Evolutionary conservation across 1,140 invertebrate genomes (phyloP).

Genomic region (Drosophila bocki): DNA sequence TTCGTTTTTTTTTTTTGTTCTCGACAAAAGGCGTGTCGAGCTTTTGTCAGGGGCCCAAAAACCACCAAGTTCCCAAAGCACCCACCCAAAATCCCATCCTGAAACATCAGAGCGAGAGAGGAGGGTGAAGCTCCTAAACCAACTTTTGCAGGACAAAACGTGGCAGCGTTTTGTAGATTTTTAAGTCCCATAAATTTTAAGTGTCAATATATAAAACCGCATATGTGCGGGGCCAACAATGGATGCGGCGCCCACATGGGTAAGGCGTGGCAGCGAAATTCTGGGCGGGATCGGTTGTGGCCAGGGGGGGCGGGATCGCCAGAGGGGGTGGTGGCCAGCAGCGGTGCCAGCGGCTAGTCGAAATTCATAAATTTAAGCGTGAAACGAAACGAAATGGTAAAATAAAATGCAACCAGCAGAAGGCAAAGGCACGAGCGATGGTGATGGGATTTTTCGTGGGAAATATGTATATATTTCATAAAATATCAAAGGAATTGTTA

Average conservation of each 20-base stretch:
- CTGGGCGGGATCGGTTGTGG: slow-evolving; percentile 4
- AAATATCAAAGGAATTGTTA: too few relatives aligned
- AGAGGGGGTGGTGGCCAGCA: slow-evolving; percentile 2
- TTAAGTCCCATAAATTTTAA: slow-evolving; percentile 67
- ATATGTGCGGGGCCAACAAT: slow-evolving; percentile 62
- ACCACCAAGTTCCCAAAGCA: slow-evolving; percentile 6
- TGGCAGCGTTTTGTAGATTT: slow-evolving; percentile 64
- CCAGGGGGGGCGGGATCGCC: slow-evolving; percentile 5
- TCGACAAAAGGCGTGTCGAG: slow-evolving; percentile 37
- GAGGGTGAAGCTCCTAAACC: slow-evolving; percentile 43
- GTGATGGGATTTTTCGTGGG: not conserved
- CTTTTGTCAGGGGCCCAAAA: slow-evolving; percentile 43
- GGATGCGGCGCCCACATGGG: slow-evolving; percentile 12
- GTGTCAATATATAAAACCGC: slow-evolving; percentile 68
- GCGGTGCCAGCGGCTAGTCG: slow-evolving; percentile 27
- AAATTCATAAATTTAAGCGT: slow-evolving; percentile 58
- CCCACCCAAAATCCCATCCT: not conserved
- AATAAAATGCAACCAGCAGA: slow-evolving; percentile 65
- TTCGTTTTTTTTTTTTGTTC: not conserved
- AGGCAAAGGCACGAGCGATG: slow-evolving; percentile 18
- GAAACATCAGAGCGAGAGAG: not conserved
- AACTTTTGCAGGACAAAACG: slow-evolving; percentile 58
- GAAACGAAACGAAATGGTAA: slow-evolving; percentile 62
- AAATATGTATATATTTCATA: not conserved
- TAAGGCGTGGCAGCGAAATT: not conserved